phyloP scores from a whole-genome alignment of 2,113 vertebrate genomes.

The Promerops cafer region DNA sequence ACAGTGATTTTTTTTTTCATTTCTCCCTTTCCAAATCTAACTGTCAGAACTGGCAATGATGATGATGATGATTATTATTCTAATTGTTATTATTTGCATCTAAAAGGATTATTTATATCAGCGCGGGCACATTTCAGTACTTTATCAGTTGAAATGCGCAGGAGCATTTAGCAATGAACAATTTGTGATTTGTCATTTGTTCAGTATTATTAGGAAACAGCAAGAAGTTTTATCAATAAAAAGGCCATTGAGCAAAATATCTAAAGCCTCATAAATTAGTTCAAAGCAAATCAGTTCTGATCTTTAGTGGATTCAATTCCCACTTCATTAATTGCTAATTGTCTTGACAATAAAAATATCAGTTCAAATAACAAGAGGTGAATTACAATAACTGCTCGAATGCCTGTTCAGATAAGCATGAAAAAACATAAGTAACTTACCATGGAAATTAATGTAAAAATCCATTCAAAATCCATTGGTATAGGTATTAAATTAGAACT shows the following conservation, averaged over 20 bases:
- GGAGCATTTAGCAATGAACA: not conserved
- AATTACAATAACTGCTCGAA: slow-evolving; percentile 33
- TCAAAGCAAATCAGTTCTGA: slow-evolving; percentile 10
- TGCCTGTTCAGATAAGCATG: not conserved
- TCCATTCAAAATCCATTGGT: not conserved
- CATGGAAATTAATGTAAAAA: not conserved
- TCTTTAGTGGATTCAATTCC: slow-evolving; percentile 32
- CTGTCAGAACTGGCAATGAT: not conserved
- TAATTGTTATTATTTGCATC: not conserved
- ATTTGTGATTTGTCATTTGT: not conserved
- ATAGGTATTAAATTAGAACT: not conserved
- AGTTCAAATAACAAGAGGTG: slow-evolving; percentile 35
- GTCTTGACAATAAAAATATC: slow-evolving; percentile 32
- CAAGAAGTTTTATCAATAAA: slow-evolving; percentile 27
- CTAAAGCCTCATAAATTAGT: slow-evolving; percentile 36
- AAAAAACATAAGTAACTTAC: slow-evolving; percentile 12
- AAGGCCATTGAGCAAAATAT: not conserved
- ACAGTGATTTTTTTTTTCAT: not conserved
- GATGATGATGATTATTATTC: not conserved
- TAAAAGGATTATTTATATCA: not conserved
- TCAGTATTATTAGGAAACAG: slow-evolving; percentile 9
- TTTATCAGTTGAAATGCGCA: not conserved
- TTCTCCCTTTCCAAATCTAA: not conserved
- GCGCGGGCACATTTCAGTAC: not conserved
- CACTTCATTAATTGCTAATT: slow-evolving; percentile 63